These are phyloP conservation scores for Heterotis niloticus DNA, from an alignment of 2,113 vertebrate genomes.

Conservation along the genomic window DNA sequence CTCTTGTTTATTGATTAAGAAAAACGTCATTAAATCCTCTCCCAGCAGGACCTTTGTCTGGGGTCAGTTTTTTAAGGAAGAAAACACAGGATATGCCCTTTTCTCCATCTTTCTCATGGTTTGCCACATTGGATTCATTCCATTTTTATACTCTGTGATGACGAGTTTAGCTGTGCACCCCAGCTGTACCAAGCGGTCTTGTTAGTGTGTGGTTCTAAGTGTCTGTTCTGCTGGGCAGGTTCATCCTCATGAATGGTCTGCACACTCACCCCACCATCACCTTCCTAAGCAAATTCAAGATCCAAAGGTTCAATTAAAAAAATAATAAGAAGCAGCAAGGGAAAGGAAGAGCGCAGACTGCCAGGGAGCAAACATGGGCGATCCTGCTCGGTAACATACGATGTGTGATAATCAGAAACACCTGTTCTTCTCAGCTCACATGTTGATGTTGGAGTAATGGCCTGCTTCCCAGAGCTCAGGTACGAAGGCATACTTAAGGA, in stretches of 20 bases:
- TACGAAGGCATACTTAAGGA: background rate
- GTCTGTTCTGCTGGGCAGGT: background rate
- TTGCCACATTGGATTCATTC: background rate
- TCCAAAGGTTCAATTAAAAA: background rate
- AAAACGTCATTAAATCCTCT: background rate
- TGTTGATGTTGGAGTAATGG: conserved; percentile 74
- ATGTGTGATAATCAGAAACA: conserved; percentile 85
- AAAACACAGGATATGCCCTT: background rate
- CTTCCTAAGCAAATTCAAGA: background rate
- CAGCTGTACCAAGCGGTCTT: background rate
- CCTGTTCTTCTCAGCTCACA: conserved; percentile 67
- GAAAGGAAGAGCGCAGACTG: conserved; percentile 28
- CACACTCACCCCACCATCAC: background rate
- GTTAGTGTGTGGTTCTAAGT: background rate
- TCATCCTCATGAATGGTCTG: background rate
- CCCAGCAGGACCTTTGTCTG: background rate
- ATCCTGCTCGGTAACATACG: conserved; percentile 75
- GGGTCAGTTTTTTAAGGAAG: background rate
- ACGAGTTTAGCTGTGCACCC: background rate
- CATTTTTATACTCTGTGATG: background rate
- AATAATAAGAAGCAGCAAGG: background rate
- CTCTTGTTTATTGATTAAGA: background rate
- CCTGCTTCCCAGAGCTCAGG: too few relatives aligned
- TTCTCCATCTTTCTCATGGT: background rate
- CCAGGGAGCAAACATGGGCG: conserved; percentile 67